Conservation (phyloP, 2,113 vertebrate species). For the Sinocyclocheilus anshuiensis region DNA sequence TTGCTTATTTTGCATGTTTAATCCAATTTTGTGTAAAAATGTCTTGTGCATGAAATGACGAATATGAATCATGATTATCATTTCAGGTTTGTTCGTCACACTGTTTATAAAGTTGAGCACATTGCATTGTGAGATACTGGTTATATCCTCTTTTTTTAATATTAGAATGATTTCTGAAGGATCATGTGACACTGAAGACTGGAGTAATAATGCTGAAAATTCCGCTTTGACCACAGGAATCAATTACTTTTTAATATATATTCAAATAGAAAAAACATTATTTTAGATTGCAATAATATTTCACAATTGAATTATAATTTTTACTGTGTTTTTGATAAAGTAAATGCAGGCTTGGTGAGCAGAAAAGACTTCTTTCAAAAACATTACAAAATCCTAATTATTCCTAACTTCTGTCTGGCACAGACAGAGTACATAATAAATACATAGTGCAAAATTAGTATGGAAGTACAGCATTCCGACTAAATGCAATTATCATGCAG, state of each 20-base stretch:
- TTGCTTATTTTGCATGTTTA: neutral
- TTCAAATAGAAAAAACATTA: neutral
- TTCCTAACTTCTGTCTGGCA: neutral
- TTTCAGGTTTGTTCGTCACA: conserved; percentile 3
- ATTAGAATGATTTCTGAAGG: neutral
- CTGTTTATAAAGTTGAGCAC: neutral
- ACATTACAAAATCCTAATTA: neutral
- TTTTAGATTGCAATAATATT: neutral
- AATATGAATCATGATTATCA: neutral
- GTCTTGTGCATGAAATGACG: neutral
- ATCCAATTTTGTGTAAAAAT: neutral
- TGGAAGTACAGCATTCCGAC: neutral
- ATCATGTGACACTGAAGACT: neutral
- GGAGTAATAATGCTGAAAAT: neutral
- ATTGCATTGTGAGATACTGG: neutral
- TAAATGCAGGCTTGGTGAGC: neutral
- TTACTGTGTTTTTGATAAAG: neutral
- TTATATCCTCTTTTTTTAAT: neutral
- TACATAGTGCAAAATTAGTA: neutral
- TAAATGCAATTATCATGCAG: conserved; percentile 4
- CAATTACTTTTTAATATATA: too few species aligned
- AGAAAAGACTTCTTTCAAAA: neutral
- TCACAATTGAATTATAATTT: neutral
- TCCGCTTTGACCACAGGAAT: neutral
- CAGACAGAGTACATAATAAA: neutral